Evolutionary conservation across 2,888 invertebrate species (phyloP), one percentile per base, ranked within the genome.

Genomic region (Thysanoteuthis rhombus): DNA sequence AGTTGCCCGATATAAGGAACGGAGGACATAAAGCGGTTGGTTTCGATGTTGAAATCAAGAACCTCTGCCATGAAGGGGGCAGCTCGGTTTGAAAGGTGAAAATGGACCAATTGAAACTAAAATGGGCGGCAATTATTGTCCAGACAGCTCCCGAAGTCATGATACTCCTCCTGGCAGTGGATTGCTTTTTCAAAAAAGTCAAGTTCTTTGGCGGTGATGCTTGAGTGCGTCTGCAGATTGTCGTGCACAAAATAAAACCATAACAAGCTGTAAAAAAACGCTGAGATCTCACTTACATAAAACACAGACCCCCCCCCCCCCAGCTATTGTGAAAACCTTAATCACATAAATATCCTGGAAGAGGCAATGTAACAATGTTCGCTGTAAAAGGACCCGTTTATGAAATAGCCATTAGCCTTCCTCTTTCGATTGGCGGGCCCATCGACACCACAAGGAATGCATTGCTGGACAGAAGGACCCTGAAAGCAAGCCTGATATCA

Each of bases 401-500:
- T 39, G 95, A 96, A 91, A 96, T 95, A 0, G 96, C 95, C 12
- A 96, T 95, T 25, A 97, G 95, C 93, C 95, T 95, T 91, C 96
- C 96, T 93, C 96, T 94, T 97, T 99, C 99, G 95, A 98, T 97
- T 4, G 99, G 99, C 6, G 99, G 93, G 99, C 98, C 99, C 99
- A 99, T 95, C 98, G 98, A 0, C 99, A 98, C 95, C 99, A 97
- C 98, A 99, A 98, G 32, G 98, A 98, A 97, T 99, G 98, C 98
- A 99, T 98, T 0, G 99, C 98, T 32, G 99, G 99, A 97, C 98
- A 99, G 5, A 98, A 98, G 6, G 99, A 99, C 36, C 96, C 95
- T 38, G 94, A 94, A 42, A 93, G 93, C 47, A 95, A 75, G 4
- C 95, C 95, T 10, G 94, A 92, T 12, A 94, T n/a, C n/a, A 95